phyloP scores from a whole-genome alignment of 1,140 invertebrate species.

The Elysia chlorotica region DNA sequence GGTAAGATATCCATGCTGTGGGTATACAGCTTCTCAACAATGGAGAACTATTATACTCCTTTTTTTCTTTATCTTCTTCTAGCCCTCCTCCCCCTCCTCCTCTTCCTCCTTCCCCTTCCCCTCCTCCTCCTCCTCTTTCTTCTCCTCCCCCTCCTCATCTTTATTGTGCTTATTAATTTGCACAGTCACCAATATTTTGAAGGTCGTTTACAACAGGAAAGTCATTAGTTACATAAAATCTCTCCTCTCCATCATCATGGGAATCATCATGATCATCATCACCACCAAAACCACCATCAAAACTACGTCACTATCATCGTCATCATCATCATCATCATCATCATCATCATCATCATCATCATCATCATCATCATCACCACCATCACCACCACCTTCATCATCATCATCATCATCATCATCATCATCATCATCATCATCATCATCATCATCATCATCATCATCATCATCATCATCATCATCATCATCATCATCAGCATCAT shows the following conservation, averaged over 20 bases:
- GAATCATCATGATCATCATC: no score
- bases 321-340: no score
- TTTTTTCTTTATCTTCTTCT: neutral
- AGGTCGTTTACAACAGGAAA: no score
- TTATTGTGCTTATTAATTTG: no score
- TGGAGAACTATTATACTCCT: neutral
- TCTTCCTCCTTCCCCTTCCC: neutral
- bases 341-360: neutral
- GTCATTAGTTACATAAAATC: no score
- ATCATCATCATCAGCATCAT: conserved; percentile 19
- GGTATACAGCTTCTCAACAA: neutral
- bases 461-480: conserved; percentile 21
- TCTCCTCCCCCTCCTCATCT: conserved; percentile 8
- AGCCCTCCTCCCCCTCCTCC: neutral
- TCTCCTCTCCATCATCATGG: no score
- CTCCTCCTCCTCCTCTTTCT: neutral
- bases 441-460: conserved; percentile 6
- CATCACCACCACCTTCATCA: neutral
- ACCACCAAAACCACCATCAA: no score
- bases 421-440: conserved; percentile 11
- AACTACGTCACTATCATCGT: no score
- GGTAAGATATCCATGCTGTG: neutral
- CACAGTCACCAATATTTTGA: no score
- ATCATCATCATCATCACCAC: neutral
- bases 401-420: conserved; percentile 1